Evolutionary conservation across 2,797 vertebrate genomes (phyloP), one percentile per base, ranked within the genome.

Genomic region (Agapornis canus): DNA sequence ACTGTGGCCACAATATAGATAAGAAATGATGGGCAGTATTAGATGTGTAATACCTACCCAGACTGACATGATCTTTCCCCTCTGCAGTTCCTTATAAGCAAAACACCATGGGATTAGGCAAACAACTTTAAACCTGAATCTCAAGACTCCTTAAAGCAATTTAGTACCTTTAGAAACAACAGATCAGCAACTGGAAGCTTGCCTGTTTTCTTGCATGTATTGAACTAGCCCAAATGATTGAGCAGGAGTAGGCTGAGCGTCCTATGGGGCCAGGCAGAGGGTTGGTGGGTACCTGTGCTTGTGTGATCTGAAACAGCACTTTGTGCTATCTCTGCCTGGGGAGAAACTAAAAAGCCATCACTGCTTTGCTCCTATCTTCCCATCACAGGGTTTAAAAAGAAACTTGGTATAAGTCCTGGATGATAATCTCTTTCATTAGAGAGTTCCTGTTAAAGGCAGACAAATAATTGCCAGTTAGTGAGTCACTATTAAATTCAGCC

Each of bases 391-490:
- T 32, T 65, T 61, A 29, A 76, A 83, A 89, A 26, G 52, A 65
- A 77, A 18, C 49, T 48, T 4, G 2, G 19, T 49, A 37, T 69
- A 90, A 84, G 51, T 94, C 80, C 82, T 84, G 82, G 70, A 37
- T 45, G 73, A 86, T 68, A 86, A 90, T 68, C n/a, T 80, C 86
- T 51, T 86, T 91, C 91, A 57, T 92, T 71, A 88, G 1, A 10
- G 59, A 76, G 82, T 35, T 92, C 87, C 90, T 79, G 94, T 80
- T 82, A 91, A 82, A 92, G 40, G 48, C 89, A 94, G 94, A 96
- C 89, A 91, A 97, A 83, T 90, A 94, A 96, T 92, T 86, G 66
- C 92, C 60, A n/a, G 75, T 87, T 92, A 95, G 73, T 42, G 81
- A 94, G 42, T 49, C 1, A 1, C 40, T 86, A 92, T 94, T 90